Conservation (phyloP, 2,797 vertebrate genomes). For the Onychomys torridus region DNA sequence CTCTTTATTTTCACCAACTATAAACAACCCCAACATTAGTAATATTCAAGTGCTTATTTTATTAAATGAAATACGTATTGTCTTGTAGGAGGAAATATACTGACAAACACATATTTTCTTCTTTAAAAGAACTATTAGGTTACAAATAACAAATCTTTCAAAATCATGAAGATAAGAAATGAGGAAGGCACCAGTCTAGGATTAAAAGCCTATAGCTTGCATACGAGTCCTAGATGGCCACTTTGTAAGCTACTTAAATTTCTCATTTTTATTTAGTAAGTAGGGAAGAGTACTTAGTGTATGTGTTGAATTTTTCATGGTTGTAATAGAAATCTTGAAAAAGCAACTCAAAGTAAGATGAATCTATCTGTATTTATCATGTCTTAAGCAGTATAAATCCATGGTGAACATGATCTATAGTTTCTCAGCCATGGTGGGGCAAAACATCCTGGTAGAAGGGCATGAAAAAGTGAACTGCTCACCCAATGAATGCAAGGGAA, state of each 20-base stretch:
- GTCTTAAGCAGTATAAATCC: background rate
- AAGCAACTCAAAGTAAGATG: background rate
- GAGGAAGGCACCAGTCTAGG: background rate
- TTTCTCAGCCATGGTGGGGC: background rate
- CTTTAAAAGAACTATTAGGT: constrained; percentile 10
- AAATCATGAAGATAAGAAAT: background rate
- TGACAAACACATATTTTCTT: background rate
- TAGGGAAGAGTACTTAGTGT: background rate
- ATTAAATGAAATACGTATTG: background rate
- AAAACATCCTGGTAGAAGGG: background rate
- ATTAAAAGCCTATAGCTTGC: background rate
- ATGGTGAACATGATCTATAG: too few relatives aligned
- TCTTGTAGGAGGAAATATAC: background rate
- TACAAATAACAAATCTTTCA: background rate
- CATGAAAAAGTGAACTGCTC: background rate
- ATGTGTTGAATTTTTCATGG: background rate
- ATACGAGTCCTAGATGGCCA: background rate
- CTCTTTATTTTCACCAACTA: constrained; percentile 72
- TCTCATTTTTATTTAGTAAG: background rate
- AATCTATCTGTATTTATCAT: background rate
- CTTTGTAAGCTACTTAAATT: background rate
- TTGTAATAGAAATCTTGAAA: background rate
- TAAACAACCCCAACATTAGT: constrained; percentile 63
- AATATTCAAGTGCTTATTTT: constrained; percentile 30
- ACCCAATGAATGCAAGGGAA: background rate